These are phyloP conservation scores for Slavum lentiscoides DNA, from an alignment of 2,888 invertebrate species.

Conservation along the genomic window DNA sequence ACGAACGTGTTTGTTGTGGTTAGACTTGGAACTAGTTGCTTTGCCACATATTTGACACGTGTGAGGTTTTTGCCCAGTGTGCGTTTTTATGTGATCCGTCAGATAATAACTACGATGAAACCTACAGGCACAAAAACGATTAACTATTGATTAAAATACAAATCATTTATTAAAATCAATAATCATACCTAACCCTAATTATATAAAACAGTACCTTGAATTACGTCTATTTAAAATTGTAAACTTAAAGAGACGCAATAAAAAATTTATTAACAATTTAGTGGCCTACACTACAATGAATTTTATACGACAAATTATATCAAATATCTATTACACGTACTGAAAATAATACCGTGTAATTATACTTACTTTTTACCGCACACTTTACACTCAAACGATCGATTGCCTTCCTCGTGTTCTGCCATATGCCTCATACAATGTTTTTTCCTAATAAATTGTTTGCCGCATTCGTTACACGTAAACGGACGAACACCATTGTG, in stretches of 20 bases:
- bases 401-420: conserved; percentile 74
- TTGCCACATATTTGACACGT: conserved; percentile 87
- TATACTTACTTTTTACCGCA: conserved; percentile 74
- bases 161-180: background rate
- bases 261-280: background rate
- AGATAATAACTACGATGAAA: conserved; percentile 84
- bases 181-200: background rate
- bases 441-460: conserved; percentile 84
- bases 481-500: conserved; percentile 82
- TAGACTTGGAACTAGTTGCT: conserved; percentile 85
- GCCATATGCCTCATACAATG: conserved; percentile 84
- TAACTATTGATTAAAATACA: background rate
- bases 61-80: conserved; percentile 80
- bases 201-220: background rate
- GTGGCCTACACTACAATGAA: background rate
- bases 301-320: background rate
- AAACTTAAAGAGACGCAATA: background rate
- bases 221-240: no score
- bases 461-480: conserved; percentile 87
- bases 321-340: no score
- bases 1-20: conserved; percentile 86
- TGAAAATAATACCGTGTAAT: background rate
- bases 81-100: conserved; percentile 83
- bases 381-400: conserved; percentile 73
- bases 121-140: conserved; percentile 17